These are phyloP conservation scores for Andrena marginata DNA, from an alignment of 2,888 invertebrate genomes.

Conservation along the genomic window DNA sequence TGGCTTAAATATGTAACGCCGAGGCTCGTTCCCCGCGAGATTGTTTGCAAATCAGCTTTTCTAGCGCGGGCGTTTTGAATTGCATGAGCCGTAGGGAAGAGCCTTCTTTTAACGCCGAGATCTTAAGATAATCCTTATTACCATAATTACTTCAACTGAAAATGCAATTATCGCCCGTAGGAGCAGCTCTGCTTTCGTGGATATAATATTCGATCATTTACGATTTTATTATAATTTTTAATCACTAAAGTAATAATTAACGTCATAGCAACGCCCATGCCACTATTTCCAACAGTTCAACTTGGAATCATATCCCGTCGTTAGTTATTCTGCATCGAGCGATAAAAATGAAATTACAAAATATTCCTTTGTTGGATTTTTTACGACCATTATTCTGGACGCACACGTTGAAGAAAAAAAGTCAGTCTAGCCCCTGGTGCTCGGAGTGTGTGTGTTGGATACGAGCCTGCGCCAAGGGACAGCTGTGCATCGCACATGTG, in stretches of 20 bases:
- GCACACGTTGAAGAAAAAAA: neutral
- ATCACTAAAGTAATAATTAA: too few species aligned
- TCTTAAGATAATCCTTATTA: slow-evolving; percentile 26
- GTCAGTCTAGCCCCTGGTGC: slow-evolving; percentile 18
- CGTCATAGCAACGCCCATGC: too few species aligned
- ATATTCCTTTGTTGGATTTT: neutral
- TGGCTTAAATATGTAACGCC: slow-evolving; percentile 15
- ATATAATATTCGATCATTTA: neutral
- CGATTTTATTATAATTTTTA: neutral
- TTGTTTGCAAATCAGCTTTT: slow-evolving; percentile 29
- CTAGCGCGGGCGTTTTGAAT: slow-evolving; percentile 17
- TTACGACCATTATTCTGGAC: neutral
- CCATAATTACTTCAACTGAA: slow-evolving; percentile 12
- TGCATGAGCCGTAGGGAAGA: slow-evolving; percentile 20
- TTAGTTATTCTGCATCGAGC: too few species aligned
- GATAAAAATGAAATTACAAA: neutral
- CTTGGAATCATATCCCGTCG: too few species aligned
- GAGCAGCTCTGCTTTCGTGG: slow-evolving; percentile 5
- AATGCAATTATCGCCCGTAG: slow-evolving; percentile 20
- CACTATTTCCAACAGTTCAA: too few species aligned
- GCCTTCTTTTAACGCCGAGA: slow-evolving; percentile 11
- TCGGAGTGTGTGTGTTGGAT: slow-evolving; percentile 5
- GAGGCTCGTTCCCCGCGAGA: slow-evolving; percentile 19
- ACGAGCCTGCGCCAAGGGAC: slow-evolving; percentile 46
- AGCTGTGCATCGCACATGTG: slow-evolving; percentile 72